These are phyloP conservation scores for Rotaria socialis DNA, from an alignment of 2,888 invertebrate genomes.

Conservation along the genomic window DNA sequence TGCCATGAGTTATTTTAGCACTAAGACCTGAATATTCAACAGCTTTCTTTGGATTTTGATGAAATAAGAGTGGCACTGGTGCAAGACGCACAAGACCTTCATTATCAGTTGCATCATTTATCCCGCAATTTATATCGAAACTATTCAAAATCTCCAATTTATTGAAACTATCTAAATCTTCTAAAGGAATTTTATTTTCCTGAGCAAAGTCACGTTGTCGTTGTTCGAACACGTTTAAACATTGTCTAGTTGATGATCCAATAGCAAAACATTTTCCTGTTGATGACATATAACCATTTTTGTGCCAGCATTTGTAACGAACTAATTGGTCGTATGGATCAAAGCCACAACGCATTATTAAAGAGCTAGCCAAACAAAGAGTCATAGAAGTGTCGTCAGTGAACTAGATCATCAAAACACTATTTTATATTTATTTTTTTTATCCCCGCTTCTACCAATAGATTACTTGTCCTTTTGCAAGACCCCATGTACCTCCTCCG, in stretches of 20 bases:
- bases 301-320: constrained; percentile 1
- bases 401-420: neutral
- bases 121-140: neutral
- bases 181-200: neutral
- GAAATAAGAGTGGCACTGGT: neutral
- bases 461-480: neutral
- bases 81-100: neutral
- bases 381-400: constrained; percentile 24
- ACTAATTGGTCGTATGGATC: constrained; percentile 5
- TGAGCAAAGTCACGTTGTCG: neutral
- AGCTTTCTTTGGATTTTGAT: neutral
- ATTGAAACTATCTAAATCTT: no score
- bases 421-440: no score
- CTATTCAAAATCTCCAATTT: neutral
- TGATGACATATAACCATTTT: constrained; percentile 7
- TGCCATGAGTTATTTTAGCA: neutral
- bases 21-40: neutral
- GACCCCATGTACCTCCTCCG: neutral
- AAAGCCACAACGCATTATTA: neutral
- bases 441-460: neutral
- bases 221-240: neutral
- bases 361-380: neutral
- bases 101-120: neutral
- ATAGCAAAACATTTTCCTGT: constrained; percentile 12
- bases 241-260: neutral